Evolutionary conservation across 2,888 invertebrate genomes (phyloP), one percentile per base, ranked within the genome.

Genomic region (Monoplex corrugatus): DNA sequence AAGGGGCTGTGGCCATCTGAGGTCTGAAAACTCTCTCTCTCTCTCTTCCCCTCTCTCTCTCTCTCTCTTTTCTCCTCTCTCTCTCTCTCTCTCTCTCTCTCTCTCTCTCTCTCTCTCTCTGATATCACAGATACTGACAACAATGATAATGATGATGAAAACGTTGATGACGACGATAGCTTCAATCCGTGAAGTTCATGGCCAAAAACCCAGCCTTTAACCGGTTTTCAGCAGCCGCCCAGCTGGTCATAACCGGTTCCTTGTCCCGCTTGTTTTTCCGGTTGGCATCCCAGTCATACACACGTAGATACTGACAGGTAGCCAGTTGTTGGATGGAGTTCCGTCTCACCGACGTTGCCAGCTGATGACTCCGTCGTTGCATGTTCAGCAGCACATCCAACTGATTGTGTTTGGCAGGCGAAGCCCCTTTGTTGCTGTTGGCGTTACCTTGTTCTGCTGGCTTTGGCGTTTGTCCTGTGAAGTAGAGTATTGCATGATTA

Each of bases 261-360:
- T 40, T 38, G 23, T 35, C 32, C 45, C 2, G 43, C 13, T n/a
- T 10, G 45, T 23, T 19, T 32, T 83, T 50, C 23, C 23, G 13
- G n/a, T n/a, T n/a, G 83, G 83, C 44, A 32, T 83, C 83, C 83
- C 83, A 83, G 83, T 83, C 83, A 28, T 83, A 32, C 32, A 50
- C 28, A n/a, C 83, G 83, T 2, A 83, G 83, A 45, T 83, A 83
- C 45, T 83, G 45, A 45, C 83, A 83, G 45, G 32, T 40, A 10
- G 83, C 44, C 32, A 83, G 83, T 5, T 44, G 50, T 19, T 83
- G 45, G 28, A 83, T 28, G 35, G 83, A 83, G 45, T 13, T 38
- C 50, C 83, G 23, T 16, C n/a, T 35, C 38, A 2, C 35, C 5
- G 38, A 10, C 78, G 3, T 10, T 32, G n/a, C 35, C 45, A 10